Percentiles rank a stretch among this genome's conserved stretches.
phyloP scores from a whole-genome alignment of 1,140 invertebrate genomes.

The Aphis craccivora region DNA sequence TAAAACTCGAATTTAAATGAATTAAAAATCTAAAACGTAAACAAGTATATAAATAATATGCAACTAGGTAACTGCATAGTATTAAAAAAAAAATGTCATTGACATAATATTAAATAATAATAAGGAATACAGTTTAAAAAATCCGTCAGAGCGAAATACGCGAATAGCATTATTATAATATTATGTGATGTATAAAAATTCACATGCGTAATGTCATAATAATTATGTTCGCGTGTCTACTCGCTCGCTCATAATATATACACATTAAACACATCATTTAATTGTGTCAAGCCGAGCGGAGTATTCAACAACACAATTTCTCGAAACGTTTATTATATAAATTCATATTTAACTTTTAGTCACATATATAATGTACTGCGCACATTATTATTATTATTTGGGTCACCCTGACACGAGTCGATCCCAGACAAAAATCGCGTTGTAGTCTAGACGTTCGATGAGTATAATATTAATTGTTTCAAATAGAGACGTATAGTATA shows the following conservation, averaged over 20 bases:
- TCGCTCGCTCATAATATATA: background rate
- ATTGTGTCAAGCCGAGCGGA: background rate
- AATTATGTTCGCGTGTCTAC: background rate
- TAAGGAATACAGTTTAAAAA: background rate
- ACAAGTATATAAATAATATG: background rate
- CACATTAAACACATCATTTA: background rate
- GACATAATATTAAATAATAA: background rate
- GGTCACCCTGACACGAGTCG: conserved; percentile 3
- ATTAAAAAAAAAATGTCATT: background rate
- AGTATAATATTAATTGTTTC: background rate
- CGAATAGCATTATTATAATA: background rate
- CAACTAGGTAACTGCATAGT: background rate
- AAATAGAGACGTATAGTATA: background rate
- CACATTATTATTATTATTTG: background rate
- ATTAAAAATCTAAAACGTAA: background rate
- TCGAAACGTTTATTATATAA: background rate
- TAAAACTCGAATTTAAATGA: background rate
- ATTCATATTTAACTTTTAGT: conserved; percentile 34
- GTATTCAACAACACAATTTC: background rate
- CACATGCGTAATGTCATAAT: conserved; percentile 1
- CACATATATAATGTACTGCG: background rate
- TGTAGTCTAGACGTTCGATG: conserved; percentile 14
- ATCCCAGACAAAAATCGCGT: background rate
- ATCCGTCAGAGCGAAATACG: background rate
- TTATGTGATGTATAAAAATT: background rate